Conservation (phyloP, 2,888 invertebrate genomes). For the Orthonevra nobilis region DNA sequence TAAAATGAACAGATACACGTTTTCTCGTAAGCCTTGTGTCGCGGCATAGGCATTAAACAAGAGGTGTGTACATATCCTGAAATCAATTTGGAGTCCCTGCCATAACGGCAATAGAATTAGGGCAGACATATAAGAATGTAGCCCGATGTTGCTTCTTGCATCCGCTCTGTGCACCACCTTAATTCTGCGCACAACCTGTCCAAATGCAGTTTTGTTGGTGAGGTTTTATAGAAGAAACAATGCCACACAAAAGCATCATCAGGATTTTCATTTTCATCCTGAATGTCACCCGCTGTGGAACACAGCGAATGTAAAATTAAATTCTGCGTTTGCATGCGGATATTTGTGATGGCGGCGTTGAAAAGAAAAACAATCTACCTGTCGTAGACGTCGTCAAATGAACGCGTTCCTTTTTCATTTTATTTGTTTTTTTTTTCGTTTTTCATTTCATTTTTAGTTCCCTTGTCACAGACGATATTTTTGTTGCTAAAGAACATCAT, state of each 20-base stretch:
- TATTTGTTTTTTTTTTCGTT: background rate
- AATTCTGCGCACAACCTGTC: constrained; percentile 23
- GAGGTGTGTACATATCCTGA: constrained; percentile 16
- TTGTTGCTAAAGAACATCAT: background rate
- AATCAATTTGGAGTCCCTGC: constrained; percentile 57
- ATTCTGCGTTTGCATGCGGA: constrained; percentile 31
- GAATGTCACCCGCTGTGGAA: constrained; percentile 22
- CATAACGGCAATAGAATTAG: constrained; percentile 33
- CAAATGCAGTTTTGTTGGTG: constrained; percentile 44
- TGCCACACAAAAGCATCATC: constrained; percentile 42
- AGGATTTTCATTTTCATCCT: constrained; percentile 53
- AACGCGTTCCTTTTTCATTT: constrained; percentile 35
- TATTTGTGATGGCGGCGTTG: constrained; percentile 16
- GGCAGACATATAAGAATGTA: constrained; percentile 18
- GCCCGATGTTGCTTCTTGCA: background rate
- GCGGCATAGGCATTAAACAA: too few relatives aligned
- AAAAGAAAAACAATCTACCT: constrained; percentile 42
- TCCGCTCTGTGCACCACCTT: constrained; percentile 8
- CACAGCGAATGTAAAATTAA: constrained; percentile 34
- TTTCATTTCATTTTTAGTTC: background rate
- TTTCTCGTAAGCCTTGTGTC: too few relatives aligned
- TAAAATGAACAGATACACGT: constrained; percentile 44
- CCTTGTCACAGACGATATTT: constrained; percentile 10
- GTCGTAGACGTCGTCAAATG: constrained; percentile 44
- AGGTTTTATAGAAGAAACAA: constrained; percentile 27